These are phyloP conservation scores for Ambastaia sidthimunki DNA, from an alignment of 2,797 vertebrate species.

Conservation along the genomic window DNA sequence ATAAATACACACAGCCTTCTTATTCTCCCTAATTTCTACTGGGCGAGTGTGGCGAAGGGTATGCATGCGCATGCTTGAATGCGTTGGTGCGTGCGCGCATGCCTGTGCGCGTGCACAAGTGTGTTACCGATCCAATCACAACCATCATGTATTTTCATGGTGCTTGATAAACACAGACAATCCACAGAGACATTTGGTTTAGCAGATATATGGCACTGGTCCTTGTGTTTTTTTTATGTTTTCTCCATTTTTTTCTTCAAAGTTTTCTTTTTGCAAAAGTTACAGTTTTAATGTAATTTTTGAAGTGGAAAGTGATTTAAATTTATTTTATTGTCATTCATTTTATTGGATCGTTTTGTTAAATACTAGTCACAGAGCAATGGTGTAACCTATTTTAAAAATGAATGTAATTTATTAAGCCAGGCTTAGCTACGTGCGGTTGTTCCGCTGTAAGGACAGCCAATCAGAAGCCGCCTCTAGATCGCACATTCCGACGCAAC, in stretches of 20 bases:
- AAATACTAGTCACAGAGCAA: constrained; percentile 51
- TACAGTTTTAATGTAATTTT: constrained; percentile 70
- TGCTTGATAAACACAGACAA: constrained; percentile 80
- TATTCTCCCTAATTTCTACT: constrained; percentile 29
- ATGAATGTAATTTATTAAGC: constrained; percentile 84
- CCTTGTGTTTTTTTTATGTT: constrained; percentile 55
- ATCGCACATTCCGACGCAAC: constrained; percentile 36
- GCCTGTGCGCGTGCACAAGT: constrained; percentile 27
- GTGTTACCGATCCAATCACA: constrained; percentile 52
- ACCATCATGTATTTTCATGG: constrained; percentile 74
- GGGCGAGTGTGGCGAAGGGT: neutral
- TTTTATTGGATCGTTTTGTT: neutral
- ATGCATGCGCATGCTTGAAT: constrained; percentile 14
- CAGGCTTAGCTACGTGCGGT: constrained; percentile 67
- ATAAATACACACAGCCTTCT: constrained; percentile 31
- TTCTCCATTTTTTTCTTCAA: constrained; percentile 44
- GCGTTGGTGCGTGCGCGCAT: neutral
- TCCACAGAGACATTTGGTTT: constrained; percentile 69
- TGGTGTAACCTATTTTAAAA: constrained; percentile 77
- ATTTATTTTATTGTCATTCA: constrained; percentile 60
- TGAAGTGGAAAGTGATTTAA: constrained; percentile 65
- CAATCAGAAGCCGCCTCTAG: constrained; percentile 59
- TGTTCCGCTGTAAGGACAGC: constrained; percentile 65
- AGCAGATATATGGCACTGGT: constrained; percentile 60
- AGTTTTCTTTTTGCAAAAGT: constrained; percentile 60